These are phyloP conservation scores for Leptinotarsa haldemani DNA, from an alignment of 2,888 invertebrate species.

Conservation along the genomic window DNA sequence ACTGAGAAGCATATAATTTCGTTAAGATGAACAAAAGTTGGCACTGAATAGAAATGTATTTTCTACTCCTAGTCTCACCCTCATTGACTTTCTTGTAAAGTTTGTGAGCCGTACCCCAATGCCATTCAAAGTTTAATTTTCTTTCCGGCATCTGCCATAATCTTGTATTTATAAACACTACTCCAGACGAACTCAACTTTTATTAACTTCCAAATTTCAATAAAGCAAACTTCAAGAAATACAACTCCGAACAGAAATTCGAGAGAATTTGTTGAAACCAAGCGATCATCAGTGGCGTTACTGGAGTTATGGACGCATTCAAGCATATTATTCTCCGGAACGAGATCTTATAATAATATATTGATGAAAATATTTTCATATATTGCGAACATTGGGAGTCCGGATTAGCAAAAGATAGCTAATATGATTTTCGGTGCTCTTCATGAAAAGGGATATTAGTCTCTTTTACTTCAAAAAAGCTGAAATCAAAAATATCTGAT, in stretches of 20 bases:
- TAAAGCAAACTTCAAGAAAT: constrained; percentile 23
- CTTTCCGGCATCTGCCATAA: constrained; percentile 20
- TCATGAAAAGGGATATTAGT: no score
- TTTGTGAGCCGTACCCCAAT: constrained; percentile 22
- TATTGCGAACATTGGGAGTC: no score
- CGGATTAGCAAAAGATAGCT: no score
- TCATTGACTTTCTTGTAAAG: constrained; percentile 10
- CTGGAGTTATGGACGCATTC: not conserved
- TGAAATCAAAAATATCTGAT: no score
- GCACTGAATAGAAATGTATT: constrained; percentile 5
- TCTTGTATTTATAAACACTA: constrained; percentile 28
- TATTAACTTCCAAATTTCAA: constrained; percentile 27
- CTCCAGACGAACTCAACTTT: constrained; percentile 26
- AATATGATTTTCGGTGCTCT: no score
- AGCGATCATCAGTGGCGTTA: constrained; percentile 2
- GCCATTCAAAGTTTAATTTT: constrained; percentile 21
- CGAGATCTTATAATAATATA: not conserved
- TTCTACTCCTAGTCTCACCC: constrained; percentile 5
- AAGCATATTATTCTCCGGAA: not conserved
- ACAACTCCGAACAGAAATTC: constrained; percentile 20
- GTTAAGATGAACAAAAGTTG: not conserved
- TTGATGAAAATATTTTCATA: no score
- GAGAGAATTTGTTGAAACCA: constrained; percentile 5
- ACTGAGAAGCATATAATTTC: not conserved
- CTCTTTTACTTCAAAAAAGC: no score